Evolutionary conservation across 2,888 invertebrate species (phyloP).

Genomic region (Scaptomyza polygonia): DNA sequence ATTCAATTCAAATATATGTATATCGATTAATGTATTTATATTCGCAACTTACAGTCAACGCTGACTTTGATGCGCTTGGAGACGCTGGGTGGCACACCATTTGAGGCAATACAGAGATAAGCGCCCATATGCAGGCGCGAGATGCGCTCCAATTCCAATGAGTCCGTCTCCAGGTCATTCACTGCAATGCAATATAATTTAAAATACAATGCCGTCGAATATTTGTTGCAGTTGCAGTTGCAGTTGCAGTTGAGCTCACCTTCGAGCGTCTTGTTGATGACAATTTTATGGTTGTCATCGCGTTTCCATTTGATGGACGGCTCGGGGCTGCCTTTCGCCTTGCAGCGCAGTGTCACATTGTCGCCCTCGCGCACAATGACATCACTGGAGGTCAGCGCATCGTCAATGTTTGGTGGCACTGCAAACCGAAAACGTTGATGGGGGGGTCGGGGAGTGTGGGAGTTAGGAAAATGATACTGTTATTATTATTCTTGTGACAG

Average conservation of each 20-base stretch:
- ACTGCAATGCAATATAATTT: conserved; percentile 86
- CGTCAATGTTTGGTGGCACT: conserved; percentile 97
- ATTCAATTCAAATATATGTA: neutral
- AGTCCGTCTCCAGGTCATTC: conserved; percentile 93
- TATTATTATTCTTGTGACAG: conserved; percentile 47
- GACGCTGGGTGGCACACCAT: conserved; percentile 94
- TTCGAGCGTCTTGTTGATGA: conserved; percentile 92
- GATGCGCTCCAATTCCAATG: conserved; percentile 92
- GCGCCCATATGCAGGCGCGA: conserved; percentile 96
- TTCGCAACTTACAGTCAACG: conserved; percentile 93
- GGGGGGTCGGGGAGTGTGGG: conserved; percentile 64
- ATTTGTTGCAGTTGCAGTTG: conserved; percentile 7
- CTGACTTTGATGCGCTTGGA: conserved; percentile 96
- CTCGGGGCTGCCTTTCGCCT: conserved; percentile 94
- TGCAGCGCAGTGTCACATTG: conserved; percentile 94
- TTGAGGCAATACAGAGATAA: conserved; percentile 93
- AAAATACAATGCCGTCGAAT: conserved; percentile 15
- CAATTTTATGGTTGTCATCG: conserved; percentile 94
- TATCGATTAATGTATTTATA: neutral
- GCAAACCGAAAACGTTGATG: conserved; percentile 57
- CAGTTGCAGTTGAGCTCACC: conserved; percentile 85
- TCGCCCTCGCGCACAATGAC: conserved; percentile 95
- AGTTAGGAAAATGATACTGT: conserved; percentile 61
- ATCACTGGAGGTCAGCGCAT: conserved; percentile 95
- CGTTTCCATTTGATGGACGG: conserved; percentile 96